Evolutionary conservation across 2,888 invertebrate species (phyloP).

Genomic region (Morpho helenor): DNA sequence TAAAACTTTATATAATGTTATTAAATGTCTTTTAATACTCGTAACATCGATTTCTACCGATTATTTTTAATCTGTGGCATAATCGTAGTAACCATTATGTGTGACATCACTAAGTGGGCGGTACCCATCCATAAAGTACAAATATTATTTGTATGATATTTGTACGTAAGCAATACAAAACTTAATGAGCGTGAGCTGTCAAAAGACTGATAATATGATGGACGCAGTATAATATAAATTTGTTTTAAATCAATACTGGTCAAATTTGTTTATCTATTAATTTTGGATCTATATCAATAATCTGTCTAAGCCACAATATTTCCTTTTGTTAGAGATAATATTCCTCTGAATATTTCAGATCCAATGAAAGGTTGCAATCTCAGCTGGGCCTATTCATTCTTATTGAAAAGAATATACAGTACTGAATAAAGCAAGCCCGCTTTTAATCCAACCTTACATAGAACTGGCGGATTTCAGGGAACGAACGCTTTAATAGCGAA

Average conservation of each 20-base stretch:
- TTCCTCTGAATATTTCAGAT: constrained; percentile 11
- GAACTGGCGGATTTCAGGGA: constrained; percentile 6
- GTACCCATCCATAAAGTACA: too few species aligned
- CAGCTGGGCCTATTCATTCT: constrained; percentile 9
- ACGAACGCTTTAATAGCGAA: constrained; percentile 1
- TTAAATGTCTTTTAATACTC: too few species aligned
- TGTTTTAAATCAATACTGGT: not conserved
- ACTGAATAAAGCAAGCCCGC: constrained; percentile 3
- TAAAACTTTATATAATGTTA: too few species aligned
- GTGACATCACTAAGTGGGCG: too few species aligned
- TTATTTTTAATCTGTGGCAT: too few species aligned
- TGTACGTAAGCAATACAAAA: too few species aligned
- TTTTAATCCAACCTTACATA: constrained; percentile 8
- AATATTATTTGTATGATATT: too few species aligned
- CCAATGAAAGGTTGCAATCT: constrained; percentile 7
- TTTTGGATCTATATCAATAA: not conserved
- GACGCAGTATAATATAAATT: not conserved
- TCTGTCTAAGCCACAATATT: not conserved
- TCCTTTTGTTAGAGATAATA: not conserved
- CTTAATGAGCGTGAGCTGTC: too few species aligned
- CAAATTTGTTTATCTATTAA: not conserved
- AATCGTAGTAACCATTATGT: too few species aligned
- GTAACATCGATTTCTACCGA: too few species aligned
- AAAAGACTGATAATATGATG: too few species aligned
- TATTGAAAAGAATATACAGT: constrained; percentile 16